Conservation (phyloP, 2,113 vertebrate genomes). For the Dendropsophus ebraccatus region DNA sequence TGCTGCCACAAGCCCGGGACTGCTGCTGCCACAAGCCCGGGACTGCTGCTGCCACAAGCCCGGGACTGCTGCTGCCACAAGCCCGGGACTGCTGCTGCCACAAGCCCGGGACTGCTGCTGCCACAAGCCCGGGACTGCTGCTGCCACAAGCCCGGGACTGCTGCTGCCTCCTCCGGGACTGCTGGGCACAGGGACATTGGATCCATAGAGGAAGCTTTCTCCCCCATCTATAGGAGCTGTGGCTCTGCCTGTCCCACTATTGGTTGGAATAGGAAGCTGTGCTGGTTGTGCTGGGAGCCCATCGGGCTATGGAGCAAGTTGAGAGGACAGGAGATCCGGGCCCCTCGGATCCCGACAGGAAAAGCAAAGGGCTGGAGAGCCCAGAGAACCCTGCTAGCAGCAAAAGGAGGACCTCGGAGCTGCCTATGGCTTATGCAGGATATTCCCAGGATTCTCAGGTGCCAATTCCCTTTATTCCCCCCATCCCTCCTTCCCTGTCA, state of each 20-base stretch:
- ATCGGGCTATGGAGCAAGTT: constrained; percentile 61
- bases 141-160: constrained; percentile 37
- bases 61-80: too few relatives aligned
- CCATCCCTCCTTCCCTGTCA: constrained; percentile 38
- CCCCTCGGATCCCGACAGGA: constrained; percentile 69
- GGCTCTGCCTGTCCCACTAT: constrained; percentile 12
- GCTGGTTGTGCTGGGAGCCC: constrained; percentile 49
- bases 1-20: constrained; percentile 44
- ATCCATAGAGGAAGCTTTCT: not conserved
- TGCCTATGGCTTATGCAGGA: constrained; percentile 70
- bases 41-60: constrained; percentile 56
- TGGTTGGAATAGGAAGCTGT: constrained; percentile 47
- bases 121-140: constrained; percentile 62
- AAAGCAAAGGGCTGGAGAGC: constrained; percentile 71
- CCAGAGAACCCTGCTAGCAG: constrained; percentile 63
- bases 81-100: constrained; percentile 60
- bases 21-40: too few relatives aligned
- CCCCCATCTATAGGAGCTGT: not conserved
- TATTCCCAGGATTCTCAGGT: constrained; percentile 76
- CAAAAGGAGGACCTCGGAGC: constrained; percentile 69
- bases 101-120: constrained; percentile 24
- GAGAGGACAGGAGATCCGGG: constrained; percentile 66
- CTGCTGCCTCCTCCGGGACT: constrained; percentile 19
- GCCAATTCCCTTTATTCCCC: constrained; percentile 66
- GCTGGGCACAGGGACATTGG: not conserved